A percentile compares a stretch with the other conserved stretches of the same genome.
phyloP scores from a whole-genome alignment of 2,888 invertebrate species.

The Ennomos fuscantarius region DNA sequence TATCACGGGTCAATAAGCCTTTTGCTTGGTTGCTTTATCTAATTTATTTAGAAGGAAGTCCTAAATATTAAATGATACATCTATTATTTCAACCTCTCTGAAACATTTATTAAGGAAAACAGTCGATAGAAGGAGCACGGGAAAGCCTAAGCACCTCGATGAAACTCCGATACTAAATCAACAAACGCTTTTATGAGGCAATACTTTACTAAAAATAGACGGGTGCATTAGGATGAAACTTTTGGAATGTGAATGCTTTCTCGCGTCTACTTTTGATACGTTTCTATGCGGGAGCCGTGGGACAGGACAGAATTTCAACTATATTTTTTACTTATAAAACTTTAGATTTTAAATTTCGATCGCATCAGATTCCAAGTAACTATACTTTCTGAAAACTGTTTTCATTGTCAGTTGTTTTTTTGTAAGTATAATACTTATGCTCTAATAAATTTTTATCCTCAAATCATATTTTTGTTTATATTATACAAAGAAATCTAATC shows the following conservation, averaged over 20 bases:
- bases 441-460: no score
- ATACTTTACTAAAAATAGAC: slow-evolving; percentile 35
- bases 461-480: no score
- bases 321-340: slow-evolving; percentile 17
- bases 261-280: slow-evolving; percentile 24
- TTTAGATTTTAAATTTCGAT: no score
- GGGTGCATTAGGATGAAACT: slow-evolving; percentile 32
- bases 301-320: slow-evolving; percentile 10
- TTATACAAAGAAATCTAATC: no score
- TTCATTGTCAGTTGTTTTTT: no score
- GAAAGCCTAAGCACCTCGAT: slow-evolving; percentile 35
- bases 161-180: slow-evolving; percentile 36
- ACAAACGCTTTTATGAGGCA: slow-evolving; percentile 32
- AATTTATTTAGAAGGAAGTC: slow-evolving; percentile 7
- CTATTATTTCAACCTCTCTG: slow-evolving; percentile 13
- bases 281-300: slow-evolving; percentile 8
- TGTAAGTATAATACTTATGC: no score
- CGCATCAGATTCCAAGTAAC: no score
- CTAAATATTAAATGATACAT: slow-evolving; percentile 5
- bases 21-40: no score
- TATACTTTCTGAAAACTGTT: no score
- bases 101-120: slow-evolving; percentile 38
- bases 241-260: slow-evolving; percentile 30
- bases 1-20: neutral
- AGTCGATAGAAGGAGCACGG: slow-evolving; percentile 22